Percentiles rank a stretch among this genome's conserved stretches.
phyloP scores from a whole-genome alignment of 2,888 invertebrate genomes.

The Morpho achilles region DNA sequence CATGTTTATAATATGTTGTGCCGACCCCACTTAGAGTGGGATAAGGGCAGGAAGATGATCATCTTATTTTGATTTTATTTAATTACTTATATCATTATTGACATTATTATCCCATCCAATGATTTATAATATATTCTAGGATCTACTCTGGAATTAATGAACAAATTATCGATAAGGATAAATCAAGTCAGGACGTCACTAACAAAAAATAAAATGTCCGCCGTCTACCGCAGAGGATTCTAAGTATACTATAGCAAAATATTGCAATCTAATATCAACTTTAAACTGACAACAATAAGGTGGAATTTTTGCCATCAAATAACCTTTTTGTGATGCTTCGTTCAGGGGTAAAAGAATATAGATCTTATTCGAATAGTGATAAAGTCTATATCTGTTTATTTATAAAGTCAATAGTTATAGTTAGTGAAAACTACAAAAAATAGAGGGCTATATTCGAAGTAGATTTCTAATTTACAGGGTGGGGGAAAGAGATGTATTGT shows the following conservation, averaged over 20 bases:
- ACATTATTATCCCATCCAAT: no score
- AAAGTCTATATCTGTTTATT: constrained; percentile 3
- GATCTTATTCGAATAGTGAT: not conserved
- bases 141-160: no score
- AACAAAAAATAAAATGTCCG: constrained; percentile 60
- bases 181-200: constrained; percentile 10
- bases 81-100: no score
- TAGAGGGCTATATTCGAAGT: constrained; percentile 15
- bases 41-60: no score
- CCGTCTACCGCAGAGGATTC: constrained; percentile 37
- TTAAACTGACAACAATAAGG: constrained; percentile 4
- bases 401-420: not conserved
- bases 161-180: constrained; percentile 13
- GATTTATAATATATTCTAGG: no score
- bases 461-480: constrained; percentile 21
- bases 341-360: not conserved
- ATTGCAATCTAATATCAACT: constrained; percentile 13
- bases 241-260: constrained; percentile 20
- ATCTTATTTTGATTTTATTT: no score
- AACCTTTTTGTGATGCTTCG: not conserved
- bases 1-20: no score
- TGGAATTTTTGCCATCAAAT: constrained; percentile 1
- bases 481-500: constrained; percentile 24
- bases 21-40: no score
- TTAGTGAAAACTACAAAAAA: constrained; percentile 16